Percentiles rank a stretch among this genome's conserved stretches.
phyloP scores from a whole-genome alignment of 64 coral and sea anemone species.

The Montipora capricornis region DNA sequence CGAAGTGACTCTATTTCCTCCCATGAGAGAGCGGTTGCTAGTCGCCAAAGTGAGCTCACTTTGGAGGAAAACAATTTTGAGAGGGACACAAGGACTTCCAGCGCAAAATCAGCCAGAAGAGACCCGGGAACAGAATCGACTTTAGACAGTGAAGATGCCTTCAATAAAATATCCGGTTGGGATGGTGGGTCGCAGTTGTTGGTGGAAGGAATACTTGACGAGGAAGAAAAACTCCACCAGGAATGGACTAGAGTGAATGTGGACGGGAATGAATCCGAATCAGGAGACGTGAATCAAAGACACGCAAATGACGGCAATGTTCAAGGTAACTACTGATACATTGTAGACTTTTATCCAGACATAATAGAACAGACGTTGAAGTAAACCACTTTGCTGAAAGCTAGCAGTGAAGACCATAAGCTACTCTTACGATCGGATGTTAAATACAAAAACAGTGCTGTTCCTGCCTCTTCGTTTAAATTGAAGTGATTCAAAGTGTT shows the following conservation, averaged over 20 bases:
- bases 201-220: slow-evolving; percentile 40
- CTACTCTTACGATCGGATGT: too few species aligned
- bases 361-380: too few species aligned
- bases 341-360: too few species aligned
- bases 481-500: too few species aligned
- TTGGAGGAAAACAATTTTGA: not conserved
- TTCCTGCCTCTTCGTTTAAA: too few species aligned
- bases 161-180: slow-evolving; percentile 18
- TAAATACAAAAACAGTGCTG: too few species aligned
- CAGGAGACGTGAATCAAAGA: slow-evolving; percentile 6
- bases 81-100: slow-evolving; percentile 28
- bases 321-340: slow-evolving; percentile 1
- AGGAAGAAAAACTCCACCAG: slow-evolving; percentile 35
- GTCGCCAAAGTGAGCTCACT: not conserved
- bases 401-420: too few species aligned
- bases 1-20: not conserved
- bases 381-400: too few species aligned
- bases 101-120: not conserved
- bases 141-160: slow-evolving; percentile 52
- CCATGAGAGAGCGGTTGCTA: not conserved
- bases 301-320: slow-evolving; percentile 5
- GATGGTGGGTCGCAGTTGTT: slow-evolving; percentile 19
- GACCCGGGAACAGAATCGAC: slow-evolving; percentile 27
- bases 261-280: not conserved
- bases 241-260: slow-evolving; percentile 12